Evolutionary conservation across 2,888 invertebrate genomes (phyloP), one percentile per base, ranked within the genome.

Genomic region (Ceriagrion tenellum): DNA sequence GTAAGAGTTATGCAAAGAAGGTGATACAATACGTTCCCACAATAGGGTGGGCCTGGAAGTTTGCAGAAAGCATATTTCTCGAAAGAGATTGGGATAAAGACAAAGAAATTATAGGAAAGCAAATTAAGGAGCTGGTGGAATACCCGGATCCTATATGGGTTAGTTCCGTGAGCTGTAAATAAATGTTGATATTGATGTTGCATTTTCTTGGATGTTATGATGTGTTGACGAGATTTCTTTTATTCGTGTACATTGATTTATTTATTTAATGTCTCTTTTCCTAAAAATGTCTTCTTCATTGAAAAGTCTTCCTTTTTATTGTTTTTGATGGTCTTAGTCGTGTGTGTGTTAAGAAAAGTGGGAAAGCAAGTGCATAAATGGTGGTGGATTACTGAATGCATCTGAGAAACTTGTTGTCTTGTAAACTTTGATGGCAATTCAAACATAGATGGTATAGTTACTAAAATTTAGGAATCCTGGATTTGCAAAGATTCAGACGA

Each of bases 41-140:
- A 20, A 98, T 99, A 96, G 99, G 99, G 69, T 99, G 99, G 99
- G 98, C 98, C 96, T 99, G 99, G 99, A 99, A 99, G 97, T 99
- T 99, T 97, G 98, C 99, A 0, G 99, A 99, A 97, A 98, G 98
- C 97, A 99, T 99, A 95, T 99, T 99, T 97, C 97, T 99, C 95
- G 99, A 99, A 97, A 98, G 99, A 96, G 98, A 98, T 96, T 99
- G 98, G 97, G 98, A 99, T 95, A 98, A 99, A 97, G 99, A 99
- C 97, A 98, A 98, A 96, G 98, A 98, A 96, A 98, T 98, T 95
- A 98, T 99, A 96, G 98, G 98, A 96, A 97, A 97, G 88, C 99
- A 99, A 97, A 98, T 99, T 95, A 97, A 98, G 96, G 98, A 98
- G 97, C 97, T 99, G 90, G 98, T 98, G 96, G 98, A 99, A 96